Evolutionary conservation across 2,888 invertebrate species (phyloP).

Genomic region (Latheticus oryzae): DNA sequence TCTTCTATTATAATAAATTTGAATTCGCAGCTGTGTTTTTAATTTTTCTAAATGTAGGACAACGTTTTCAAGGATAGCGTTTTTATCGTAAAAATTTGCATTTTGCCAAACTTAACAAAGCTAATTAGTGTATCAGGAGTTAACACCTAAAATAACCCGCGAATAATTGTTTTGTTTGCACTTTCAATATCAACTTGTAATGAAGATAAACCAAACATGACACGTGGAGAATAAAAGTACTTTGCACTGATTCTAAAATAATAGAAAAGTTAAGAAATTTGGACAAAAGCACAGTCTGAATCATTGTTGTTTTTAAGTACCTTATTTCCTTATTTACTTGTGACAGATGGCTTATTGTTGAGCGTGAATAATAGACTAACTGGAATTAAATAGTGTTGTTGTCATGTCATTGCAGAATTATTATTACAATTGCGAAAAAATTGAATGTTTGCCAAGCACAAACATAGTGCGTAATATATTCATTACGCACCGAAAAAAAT

Average conservation of each 20-base stretch:
- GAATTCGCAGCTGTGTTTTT: too few species aligned
- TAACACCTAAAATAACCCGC: conserved; percentile 20
- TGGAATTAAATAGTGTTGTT: conserved; percentile 20
- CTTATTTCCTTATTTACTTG: conserved; percentile 2
- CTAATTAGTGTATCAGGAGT: conserved; percentile 19
- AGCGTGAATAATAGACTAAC: conserved; percentile 24
- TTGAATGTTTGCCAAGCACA: conserved; percentile 21
- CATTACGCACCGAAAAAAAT: too few species aligned
- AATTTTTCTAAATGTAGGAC: too few species aligned
- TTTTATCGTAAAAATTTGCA: conserved; percentile 8
- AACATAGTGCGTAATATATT: conserved; percentile 11
- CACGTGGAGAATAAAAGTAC: too few species aligned
- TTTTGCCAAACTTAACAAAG: conserved; percentile 24
- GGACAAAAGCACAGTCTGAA: too few species aligned
- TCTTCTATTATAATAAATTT: too few species aligned
- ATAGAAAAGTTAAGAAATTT: too few species aligned
- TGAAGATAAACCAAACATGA: conserved; percentile 12
- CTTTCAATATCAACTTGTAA: conserved; percentile 11
- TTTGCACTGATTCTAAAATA: conserved; percentile 2
- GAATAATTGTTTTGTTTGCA: conserved; percentile 31
- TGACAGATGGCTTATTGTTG: conserved; percentile 10
- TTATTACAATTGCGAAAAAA: conserved; percentile 10
- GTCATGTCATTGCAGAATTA: conserved; percentile 5
- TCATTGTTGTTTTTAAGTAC: conserved; percentile 8
- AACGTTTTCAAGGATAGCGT: conserved; percentile 7